Evolutionary conservation across 2,113 vertebrate species (phyloP).

Genomic region (Cromileptes altivelis): DNA sequence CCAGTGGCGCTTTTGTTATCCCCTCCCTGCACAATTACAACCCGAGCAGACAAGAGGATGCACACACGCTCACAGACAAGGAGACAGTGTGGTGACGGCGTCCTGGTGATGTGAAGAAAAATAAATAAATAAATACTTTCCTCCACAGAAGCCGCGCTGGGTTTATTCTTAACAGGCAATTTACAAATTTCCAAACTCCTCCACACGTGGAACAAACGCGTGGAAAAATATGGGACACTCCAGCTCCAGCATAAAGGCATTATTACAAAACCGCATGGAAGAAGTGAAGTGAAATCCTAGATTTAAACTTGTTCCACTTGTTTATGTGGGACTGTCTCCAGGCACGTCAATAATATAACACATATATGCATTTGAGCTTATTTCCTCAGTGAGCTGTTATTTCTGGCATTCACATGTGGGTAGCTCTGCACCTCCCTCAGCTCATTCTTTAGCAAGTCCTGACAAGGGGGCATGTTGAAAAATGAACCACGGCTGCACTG

Average conservation of each 20-base stretch:
- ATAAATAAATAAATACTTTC: neutral
- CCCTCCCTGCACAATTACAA: conserved; percentile 38
- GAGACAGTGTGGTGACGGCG: neutral
- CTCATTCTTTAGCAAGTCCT: conserved; percentile 75
- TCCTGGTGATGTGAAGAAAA: neutral
- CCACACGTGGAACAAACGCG: conserved; percentile 9
- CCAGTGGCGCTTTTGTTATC: conserved; percentile 29
- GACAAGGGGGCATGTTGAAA: conserved; percentile 58
- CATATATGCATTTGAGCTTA: conserved; percentile 26
- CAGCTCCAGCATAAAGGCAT: neutral
- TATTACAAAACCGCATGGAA: conserved; percentile 13
- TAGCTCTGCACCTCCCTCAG: conserved; percentile 36
- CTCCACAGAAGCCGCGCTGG: neutral
- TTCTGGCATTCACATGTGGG: conserved; percentile 42
- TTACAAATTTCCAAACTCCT: conserved; percentile 25
- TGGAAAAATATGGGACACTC: conserved; percentile 11
- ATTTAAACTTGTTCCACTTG: conserved; percentile 26
- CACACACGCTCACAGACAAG: neutral
- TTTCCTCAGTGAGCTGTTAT: conserved; percentile 32
- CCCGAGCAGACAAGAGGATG: conserved; percentile 1
- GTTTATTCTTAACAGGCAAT: neutral
- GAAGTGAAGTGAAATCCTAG: conserved; percentile 16
- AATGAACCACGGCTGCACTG: neutral
- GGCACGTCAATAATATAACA: conserved; percentile 22
- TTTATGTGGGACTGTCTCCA: conserved; percentile 42